Percentiles rank a stretch among this genome's conserved stretches.
Conservation (phyloP, 1,140 invertebrate genomes). For the Apis dorsata region DNA sequence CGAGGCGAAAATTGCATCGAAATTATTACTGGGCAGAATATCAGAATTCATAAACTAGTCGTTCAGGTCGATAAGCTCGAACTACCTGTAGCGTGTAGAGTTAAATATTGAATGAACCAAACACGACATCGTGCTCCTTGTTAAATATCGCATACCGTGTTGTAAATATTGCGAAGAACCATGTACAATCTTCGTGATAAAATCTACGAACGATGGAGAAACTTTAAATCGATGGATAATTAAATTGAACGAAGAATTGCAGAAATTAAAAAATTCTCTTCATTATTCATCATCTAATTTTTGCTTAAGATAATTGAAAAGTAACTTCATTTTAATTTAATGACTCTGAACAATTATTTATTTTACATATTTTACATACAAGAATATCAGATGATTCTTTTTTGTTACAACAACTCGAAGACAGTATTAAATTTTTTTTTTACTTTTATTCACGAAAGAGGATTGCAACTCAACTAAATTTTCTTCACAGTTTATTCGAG, state of each 20-base stretch:
- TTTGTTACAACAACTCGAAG: too few species aligned
- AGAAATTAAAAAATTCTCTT: neutral
- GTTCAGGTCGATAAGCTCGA: neutral
- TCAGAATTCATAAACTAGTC: constrained; percentile 6
- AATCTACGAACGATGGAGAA: neutral
- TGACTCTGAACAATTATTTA: too few species aligned
- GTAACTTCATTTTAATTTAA: too few species aligned
- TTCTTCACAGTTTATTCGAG: too few species aligned
- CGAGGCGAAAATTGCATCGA: too few species aligned
- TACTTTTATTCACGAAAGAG: too few species aligned
- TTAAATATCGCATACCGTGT: neutral
- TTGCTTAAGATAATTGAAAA: too few species aligned
- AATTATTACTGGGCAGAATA: neutral
- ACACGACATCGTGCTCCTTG: neutral
- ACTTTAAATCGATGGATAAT: neutral
- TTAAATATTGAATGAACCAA: constrained; percentile 25
- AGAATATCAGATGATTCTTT: too few species aligned
- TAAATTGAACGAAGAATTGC: neutral
- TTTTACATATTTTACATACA: too few species aligned
- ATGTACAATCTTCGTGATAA: neutral
- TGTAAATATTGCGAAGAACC: neutral
- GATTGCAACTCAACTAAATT: too few species aligned
- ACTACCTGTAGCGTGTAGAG: neutral
- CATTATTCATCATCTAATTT: too few species aligned
- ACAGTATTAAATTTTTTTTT: too few species aligned